Base-by-base conservation (phyloP, 2,797 vertebrate species). In the Poecile montanus region DNA sequence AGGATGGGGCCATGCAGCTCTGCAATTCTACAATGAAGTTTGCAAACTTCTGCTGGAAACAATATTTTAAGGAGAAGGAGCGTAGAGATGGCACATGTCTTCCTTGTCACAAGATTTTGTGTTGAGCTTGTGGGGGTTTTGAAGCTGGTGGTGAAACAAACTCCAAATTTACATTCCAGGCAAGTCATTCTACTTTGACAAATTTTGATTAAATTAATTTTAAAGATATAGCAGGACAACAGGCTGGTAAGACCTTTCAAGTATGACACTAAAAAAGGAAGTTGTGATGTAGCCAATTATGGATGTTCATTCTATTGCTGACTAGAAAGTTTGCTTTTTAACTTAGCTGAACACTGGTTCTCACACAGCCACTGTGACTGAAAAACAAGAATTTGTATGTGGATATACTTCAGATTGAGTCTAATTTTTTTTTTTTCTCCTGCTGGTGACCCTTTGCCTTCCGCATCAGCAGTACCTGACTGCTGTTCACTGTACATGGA, bases 401-500 rank as follows among this genome's bases (percentile, higher is more conserved):
- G 50, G 16, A 48, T 45, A 0, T 38, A 65, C 10, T 26, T 79
- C 26, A 34, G 17, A 36, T 3, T 12, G 10, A 80, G 7, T 23
- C 21, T 30, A 17, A 4, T 32, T 36, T 32, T 58, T 53, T 42
- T 66, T 42, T 66, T 66, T 77, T 22, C 68, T 57, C 38, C 53
- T 45, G 21, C 7, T 78, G n/a, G 27, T 16, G 30, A 40, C 32
- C 9, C 36, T 82, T 63, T 71, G 30, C 42, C 60, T 73, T 45
- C 47, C 44, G 56, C 53, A 56, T 7, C 9, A 66, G 18, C 1
- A 11, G 50, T 60, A 82, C 53, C 32, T 26, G 22, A 23, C 38
- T 68, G 65, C 34, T 67, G 36, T 20, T 60, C 0, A 2, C 15
- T 2, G 3, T 8, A 67, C 0, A 0, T 15, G 25, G 75, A 68